Evolutionary conservation across 1,140 invertebrate genomes (phyloP), one percentile per base, ranked within the genome.

Genomic region (Pogonomyrmex californicus): DNA sequence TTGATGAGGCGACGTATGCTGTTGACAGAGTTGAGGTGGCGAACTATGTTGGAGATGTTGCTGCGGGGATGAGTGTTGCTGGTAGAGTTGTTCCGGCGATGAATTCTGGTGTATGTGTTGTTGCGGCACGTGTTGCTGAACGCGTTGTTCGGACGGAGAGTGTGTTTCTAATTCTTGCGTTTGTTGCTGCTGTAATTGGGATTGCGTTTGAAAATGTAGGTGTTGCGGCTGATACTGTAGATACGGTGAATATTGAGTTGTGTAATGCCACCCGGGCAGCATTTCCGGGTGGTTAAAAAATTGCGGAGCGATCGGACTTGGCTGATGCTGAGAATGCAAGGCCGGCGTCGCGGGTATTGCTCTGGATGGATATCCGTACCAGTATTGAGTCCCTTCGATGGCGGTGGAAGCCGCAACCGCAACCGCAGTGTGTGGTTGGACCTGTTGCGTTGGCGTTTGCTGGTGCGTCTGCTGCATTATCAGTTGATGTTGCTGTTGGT

Each of bases 1-100:
- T 96, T 96, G 12, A 97, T 97, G 96, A 12, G 97, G 95, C 12
- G 96, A 51, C 79, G 86, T 17, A 38, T 66, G 47, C 23, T 68
- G 62, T 1, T 38, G 87, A 54, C 36, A 86, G 44, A 76, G 66
- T 23, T 87, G 82, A 0, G 85, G 33, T n/a, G 76, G 38, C 12
- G 76, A 54, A 14, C 30, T 44, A 3, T 79, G 73, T 2, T 54
- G 76, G 4, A 66, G 30, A 14, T 66, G 44, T 1, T 79, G 76
- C 10, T 73, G 41, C 1, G 77, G 66, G 12, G 79, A 68, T 4
- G 62, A 14, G 4, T 76, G 60, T 6, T 58, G 49, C 38, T 82
- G 49, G 63, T 88, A 36, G 82, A 73, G 38, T n/a, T 83, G 78
- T 65, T 87, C 36, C 30, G 83, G 44, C 36, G 62, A 7, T 2